Evolutionary conservation across 2,797 vertebrate genomes (phyloP), one percentile per base, ranked within the genome.

Genomic region (Parambassis ranga): DNA sequence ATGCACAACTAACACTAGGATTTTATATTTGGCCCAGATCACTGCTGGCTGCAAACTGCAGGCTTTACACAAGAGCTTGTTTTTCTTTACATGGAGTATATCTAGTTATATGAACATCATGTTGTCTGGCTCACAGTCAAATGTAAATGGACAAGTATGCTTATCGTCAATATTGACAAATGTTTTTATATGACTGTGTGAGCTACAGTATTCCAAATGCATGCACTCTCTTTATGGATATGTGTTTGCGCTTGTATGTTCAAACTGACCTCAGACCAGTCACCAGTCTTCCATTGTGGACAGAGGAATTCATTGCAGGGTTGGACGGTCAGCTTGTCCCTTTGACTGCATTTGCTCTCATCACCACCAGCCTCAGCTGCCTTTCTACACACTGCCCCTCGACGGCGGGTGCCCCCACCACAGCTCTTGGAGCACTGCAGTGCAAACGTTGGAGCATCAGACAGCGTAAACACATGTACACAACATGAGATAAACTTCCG

Each of bases 181-280:
- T n/a, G n/a, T n/a, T n/a, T n/a, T n/a, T n/a, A n/a, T n/a, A n/a
- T n/a, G n/a, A n/a, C n/a, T 33, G 24, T 10, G n/a, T 43, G 7
- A 18, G 4, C 3, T 3, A 13, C 43, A 8, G 39, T 14, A 10
- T 15, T 2, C 16, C 48, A 11, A 42, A 19, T 22, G 20, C 16
- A 14, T 31, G 15, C 10, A 30, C 31, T 58, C 55, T 13, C 8
- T 43, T 38, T 42, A 20, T n/a, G n/a, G n/a, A n/a, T n/a, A n/a
- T n/a, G n/a, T n/a, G n/a, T n/a, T n/a, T n/a, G n/a, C n/a, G n/a
- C n/a, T n/a, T n/a, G n/a, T n/a, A n/a, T n/a, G n/a, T n/a, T n/a
- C n/a, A 14, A 41, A 74, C 94, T 89, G 76, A 99, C 97, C 93
- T 99, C 97, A 0, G 98, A 98, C 98, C 98, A 99, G 48, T 98